phyloP scores from a whole-genome alignment of 2,113 vertebrate species.

The Anhinga anhinga region DNA sequence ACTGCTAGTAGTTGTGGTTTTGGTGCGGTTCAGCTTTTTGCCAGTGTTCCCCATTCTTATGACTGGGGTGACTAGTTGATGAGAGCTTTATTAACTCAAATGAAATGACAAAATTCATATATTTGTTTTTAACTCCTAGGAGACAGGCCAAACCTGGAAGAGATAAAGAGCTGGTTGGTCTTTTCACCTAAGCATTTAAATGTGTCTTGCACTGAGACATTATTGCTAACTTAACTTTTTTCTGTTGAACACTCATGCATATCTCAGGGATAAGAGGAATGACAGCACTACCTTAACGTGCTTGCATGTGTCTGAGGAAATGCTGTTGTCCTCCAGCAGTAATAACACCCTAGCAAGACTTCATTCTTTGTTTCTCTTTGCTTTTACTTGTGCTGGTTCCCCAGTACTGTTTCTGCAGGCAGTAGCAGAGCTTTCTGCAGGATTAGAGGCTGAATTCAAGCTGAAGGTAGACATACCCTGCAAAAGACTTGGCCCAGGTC shows the following conservation, averaged over 20 bases:
- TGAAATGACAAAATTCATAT: background rate
- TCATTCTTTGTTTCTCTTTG: background rate
- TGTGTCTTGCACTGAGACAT: background rate
- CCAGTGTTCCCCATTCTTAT: background rate
- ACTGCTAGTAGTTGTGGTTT: background rate
- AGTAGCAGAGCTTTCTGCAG: background rate
- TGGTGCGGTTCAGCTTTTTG: background rate
- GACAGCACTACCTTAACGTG: background rate
- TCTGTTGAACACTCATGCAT: background rate
- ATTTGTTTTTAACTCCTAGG: background rate
- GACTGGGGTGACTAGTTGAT: background rate
- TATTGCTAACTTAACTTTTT: background rate
- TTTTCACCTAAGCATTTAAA: background rate
- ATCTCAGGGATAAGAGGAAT: background rate
- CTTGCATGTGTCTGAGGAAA: background rate
- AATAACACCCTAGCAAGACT: background rate
- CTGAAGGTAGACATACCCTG: background rate
- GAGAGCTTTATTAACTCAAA: background rate
- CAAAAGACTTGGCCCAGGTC: background rate
- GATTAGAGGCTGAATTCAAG: background rate
- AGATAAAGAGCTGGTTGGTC: background rate
- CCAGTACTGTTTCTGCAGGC: background rate
- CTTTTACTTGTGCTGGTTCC: background rate
- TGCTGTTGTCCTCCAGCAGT: background rate
- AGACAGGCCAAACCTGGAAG: background rate